phyloP scores from a whole-genome alignment of 92 coral and sea anemone species.

The Umimayanthus chanpuru region DNA sequence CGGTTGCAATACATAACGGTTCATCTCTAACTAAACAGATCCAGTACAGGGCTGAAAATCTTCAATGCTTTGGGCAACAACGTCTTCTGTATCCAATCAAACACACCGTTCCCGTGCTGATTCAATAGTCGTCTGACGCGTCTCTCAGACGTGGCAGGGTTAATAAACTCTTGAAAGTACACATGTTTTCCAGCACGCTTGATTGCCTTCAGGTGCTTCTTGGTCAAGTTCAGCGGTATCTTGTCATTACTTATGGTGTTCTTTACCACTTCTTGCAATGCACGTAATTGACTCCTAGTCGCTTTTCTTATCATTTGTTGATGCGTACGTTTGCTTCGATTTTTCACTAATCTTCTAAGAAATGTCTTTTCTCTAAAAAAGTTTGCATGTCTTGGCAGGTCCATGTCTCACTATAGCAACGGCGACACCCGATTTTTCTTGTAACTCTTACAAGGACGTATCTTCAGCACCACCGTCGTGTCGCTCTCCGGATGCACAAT shows the following conservation, averaged over 20 bases:
- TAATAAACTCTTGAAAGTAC: no score
- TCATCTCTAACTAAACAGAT: no score
- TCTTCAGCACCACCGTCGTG: neutral
- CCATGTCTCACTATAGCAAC: no score
- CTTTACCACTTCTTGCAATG: neutral
- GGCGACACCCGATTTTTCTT: no score
- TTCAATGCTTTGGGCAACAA: no score
- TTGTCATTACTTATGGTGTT: neutral
- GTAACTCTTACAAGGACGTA: neutral
- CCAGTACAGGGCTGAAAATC: neutral
- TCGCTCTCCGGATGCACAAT: neutral
- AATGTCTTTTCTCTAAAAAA: no score
- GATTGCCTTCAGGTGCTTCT: neutral
- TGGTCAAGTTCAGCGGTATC: neutral
- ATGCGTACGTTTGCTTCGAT: neutral
- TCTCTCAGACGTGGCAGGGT: no score
- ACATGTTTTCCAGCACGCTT: no score
- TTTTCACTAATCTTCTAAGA: neutral
- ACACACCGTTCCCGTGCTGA: neutral
- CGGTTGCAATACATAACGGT: no score
- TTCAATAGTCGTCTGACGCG: neutral
- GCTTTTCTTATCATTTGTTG: neutral
- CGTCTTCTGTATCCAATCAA: no score
- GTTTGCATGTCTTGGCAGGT: no score
- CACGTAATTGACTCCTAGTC: neutral